Percentiles rank a stretch among this genome's conserved stretches.
These are phyloP conservation scores for Pinna nobilis DNA, from an alignment of 1,140 invertebrate genomes.

Conservation along the genomic window DNA sequence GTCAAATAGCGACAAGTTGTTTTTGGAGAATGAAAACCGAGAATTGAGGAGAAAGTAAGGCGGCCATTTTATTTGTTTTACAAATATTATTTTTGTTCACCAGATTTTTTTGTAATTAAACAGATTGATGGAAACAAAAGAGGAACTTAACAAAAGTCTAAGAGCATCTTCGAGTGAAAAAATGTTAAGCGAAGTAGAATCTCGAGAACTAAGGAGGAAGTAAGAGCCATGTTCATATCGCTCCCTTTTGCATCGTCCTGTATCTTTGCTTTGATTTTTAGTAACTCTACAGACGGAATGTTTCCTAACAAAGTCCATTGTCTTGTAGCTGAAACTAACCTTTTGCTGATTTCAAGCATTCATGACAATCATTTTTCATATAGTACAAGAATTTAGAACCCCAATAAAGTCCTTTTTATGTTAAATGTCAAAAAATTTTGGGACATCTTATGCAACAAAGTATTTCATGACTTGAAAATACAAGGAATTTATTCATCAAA, in stretches of 20 bases:
- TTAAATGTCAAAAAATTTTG: no score
- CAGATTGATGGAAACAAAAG: constrained; percentile 49
- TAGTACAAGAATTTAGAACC: no score
- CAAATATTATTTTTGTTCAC: constrained; percentile 1
- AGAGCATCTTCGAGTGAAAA: constrained; percentile 55
- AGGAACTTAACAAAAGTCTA: constrained; percentile 50
- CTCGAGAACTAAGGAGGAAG: constrained; percentile 53
- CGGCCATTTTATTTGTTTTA: constrained; percentile 18
- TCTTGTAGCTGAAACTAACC: no score
- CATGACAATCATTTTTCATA: no score
- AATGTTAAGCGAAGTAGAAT: constrained; percentile 57
- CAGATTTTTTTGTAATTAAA: constrained; percentile 25
- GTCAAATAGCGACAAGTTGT: constrained; percentile 72
- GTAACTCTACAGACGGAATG: no score
- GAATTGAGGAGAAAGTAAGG: constrained; percentile 71
- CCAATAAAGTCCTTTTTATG: no score
- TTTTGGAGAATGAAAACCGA: constrained; percentile 67
- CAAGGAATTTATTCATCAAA: no score
- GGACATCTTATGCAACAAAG: no score
- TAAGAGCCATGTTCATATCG: constrained; percentile 34
- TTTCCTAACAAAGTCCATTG: no score
- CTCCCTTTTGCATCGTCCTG: neutral
- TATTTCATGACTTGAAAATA: no score
- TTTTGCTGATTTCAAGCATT: no score
- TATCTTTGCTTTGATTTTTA: no score